Percentiles rank a stretch among this genome's conserved stretches.
phyloP scores from a whole-genome alignment of 2,888 invertebrate species.

The Malthinus seriepunctatus region DNA sequence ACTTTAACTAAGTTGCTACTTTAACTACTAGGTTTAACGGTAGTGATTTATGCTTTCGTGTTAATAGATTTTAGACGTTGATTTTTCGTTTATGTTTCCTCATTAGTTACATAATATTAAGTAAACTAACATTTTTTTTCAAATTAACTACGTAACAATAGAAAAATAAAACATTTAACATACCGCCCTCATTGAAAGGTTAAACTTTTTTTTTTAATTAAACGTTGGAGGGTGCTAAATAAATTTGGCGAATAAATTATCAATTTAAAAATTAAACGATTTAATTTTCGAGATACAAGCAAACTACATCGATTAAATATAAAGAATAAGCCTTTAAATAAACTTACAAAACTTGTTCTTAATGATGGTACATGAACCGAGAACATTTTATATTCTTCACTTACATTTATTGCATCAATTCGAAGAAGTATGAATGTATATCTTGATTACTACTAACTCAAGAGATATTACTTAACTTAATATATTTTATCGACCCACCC shows the following conservation, averaged over 20 bases:
- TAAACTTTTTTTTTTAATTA: too few relatives aligned
- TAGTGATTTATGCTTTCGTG: constrained; percentile 25
- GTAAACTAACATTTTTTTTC: not conserved
- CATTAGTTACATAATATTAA: constrained; percentile 16
- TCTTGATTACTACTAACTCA: constrained; percentile 22
- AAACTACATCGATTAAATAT: constrained; percentile 20
- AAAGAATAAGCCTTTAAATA: constrained; percentile 21
- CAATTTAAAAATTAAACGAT: not conserved
- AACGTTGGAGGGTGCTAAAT: too few relatives aligned
- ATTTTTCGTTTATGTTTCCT: constrained; percentile 22
- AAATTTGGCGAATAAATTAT: too few relatives aligned
- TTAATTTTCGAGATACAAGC: constrained; percentile 5
- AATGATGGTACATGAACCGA: constrained; percentile 15
- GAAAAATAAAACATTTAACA: not conserved
- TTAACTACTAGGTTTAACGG: constrained; percentile 23
- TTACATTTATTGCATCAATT: constrained; percentile 28
- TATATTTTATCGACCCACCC: constrained; percentile 15
- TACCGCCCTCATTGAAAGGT: too few relatives aligned
- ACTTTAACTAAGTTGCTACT: constrained; percentile 23
- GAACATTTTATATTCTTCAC: constrained; percentile 26
- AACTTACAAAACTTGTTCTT: constrained; percentile 24
- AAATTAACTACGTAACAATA: constrained; percentile 1
- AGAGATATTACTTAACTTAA: constrained; percentile 23
- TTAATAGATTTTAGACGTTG: constrained; percentile 30
- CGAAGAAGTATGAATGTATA: constrained; percentile 28